These are phyloP conservation scores for Drosophila vallismaia DNA, from an alignment of 2,888 invertebrate species.

Conservation along the genomic window DNA sequence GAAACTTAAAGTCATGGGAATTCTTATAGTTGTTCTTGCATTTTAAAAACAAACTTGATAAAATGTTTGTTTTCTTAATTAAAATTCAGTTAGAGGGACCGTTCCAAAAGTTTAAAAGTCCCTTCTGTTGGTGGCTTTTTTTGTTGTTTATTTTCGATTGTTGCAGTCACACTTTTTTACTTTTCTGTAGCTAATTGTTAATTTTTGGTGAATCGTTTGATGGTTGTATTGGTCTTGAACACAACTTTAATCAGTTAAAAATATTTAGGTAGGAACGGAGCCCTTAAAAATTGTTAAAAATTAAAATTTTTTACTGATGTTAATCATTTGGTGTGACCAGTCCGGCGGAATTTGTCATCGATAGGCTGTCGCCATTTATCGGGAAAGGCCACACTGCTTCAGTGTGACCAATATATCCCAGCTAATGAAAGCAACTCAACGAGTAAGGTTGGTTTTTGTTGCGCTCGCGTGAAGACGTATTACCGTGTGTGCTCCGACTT, in stretches of 20 bases:
- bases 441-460: constrained; percentile 7
- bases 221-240: background rate
- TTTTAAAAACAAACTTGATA: background rate
- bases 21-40: background rate
- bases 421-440: background rate
- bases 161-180: background rate
- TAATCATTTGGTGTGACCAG: background rate
- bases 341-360: background rate
- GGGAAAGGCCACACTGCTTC: too few species aligned
- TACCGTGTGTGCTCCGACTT: constrained; percentile 71
- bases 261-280: too few species aligned
- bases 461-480: constrained; percentile 65
- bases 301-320: background rate
- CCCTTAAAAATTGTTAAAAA: background rate
- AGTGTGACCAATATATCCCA: too few species aligned
- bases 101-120: background rate
- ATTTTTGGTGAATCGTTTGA: background rate
- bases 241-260: background rate
- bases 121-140: background rate
- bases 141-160: too few species aligned
- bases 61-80: background rate
- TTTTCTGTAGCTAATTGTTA: background rate
- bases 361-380: background rate
- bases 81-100: constrained; percentile 1
- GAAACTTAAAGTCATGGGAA: background rate